These are phyloP conservation scores for Homarus gammarus DNA, from an alignment of 2,888 invertebrate genomes.

Conservation along the genomic window DNA sequence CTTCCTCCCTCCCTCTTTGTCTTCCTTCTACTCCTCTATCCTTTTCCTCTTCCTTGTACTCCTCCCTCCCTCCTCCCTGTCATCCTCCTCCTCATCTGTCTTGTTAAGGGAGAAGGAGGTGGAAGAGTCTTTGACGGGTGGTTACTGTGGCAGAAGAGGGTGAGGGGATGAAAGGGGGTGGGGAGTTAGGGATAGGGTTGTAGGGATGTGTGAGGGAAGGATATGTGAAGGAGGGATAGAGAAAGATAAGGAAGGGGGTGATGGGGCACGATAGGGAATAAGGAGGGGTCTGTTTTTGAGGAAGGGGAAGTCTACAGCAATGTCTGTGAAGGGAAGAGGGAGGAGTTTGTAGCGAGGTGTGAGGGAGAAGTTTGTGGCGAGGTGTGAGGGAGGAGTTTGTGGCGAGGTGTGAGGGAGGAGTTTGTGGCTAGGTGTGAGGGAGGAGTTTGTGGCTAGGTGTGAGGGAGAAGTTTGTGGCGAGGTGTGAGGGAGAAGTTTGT, in stretches of 20 bases:
- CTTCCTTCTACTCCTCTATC: no score
- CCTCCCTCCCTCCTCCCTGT: no score
- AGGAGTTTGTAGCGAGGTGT: background rate
- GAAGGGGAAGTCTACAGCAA: no score
- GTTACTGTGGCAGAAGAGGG: no score
- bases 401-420: background rate
- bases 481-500: no score
- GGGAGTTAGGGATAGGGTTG: background rate
- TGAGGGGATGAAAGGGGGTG: background rate
- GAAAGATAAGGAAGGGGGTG: background rate
- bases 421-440: no score
- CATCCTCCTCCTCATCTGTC: no score
- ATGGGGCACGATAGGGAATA: background rate
- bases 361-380: background rate
- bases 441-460: background rate
- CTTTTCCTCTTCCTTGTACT: no score
- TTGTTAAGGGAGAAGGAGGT: no score
- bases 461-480: background rate
- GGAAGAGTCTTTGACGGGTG: background rate
- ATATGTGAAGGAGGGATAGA: background rate
- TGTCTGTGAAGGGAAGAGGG: background rate
- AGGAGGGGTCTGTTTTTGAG: background rate
- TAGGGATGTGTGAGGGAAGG: background rate
- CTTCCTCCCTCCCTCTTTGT: no score
- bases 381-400: background rate